Percentiles rank a stretch among this genome's conserved stretches.
phyloP scores from a whole-genome alignment of 2,113 vertebrate genomes.

The Vicugna pacos region DNA sequence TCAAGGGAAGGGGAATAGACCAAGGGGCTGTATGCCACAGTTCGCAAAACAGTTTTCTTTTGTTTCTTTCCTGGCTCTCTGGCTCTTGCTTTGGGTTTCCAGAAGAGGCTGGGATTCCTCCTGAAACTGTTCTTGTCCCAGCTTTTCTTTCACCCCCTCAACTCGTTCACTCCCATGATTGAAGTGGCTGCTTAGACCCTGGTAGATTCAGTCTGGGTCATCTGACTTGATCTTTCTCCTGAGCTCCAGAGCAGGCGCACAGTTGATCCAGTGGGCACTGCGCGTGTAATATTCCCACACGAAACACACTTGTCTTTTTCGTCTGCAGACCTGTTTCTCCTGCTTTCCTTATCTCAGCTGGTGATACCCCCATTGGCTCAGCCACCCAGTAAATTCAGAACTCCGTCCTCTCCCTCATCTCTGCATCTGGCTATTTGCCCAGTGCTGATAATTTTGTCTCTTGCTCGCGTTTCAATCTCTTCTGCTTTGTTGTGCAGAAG shows the following conservation, averaged over 20 bases:
- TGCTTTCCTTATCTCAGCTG: neutral
- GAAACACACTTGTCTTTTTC: neutral
- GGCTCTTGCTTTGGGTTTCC: neutral
- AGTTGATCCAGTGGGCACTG: neutral
- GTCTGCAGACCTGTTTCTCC: neutral
- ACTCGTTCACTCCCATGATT: neutral
- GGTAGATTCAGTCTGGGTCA: neutral
- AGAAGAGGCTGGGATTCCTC: neutral
- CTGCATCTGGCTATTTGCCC: constrained; percentile 33
- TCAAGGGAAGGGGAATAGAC: neutral
- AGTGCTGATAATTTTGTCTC: neutral
- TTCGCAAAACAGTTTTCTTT: neutral
- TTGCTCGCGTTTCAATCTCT: neutral
- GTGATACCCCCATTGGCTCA: neutral
- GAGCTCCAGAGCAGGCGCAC: neutral
- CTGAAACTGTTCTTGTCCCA: neutral
- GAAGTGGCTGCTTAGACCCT: neutral
- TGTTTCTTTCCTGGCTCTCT: neutral
- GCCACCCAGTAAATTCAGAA: neutral
- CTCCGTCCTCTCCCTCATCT: neutral
- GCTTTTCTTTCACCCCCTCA: neutral
- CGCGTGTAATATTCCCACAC: neutral
- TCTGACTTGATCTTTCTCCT: neutral
- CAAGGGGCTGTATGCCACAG: neutral
- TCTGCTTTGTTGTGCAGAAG: constrained; percentile 23